These are phyloP conservation scores for Limnothrissa miodon DNA, from an alignment of 2,113 vertebrate genomes.

Conservation along the genomic window DNA sequence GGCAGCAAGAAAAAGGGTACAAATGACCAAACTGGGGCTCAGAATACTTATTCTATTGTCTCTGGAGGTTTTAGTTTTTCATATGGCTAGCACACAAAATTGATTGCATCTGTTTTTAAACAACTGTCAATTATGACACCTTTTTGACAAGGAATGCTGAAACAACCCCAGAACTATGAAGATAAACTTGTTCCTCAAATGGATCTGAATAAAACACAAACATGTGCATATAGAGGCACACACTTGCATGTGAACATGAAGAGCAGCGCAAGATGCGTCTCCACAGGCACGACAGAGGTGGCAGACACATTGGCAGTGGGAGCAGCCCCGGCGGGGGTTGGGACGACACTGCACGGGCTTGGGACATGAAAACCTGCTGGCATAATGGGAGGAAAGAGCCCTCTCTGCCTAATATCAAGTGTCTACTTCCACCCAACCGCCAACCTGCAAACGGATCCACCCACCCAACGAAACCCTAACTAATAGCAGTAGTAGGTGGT, in stretches of 20 bases:
- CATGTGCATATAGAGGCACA: not conserved
- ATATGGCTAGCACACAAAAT: too few relatives aligned
- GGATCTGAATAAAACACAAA: too few relatives aligned
- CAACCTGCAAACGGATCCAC: not conserved
- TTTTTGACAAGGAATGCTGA: too few relatives aligned
- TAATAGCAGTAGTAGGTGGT: not conserved
- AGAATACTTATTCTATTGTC: too few relatives aligned
- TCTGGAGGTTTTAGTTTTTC: too few relatives aligned
- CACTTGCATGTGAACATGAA: not conserved
- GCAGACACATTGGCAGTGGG: not conserved
- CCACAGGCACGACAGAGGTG: not conserved
- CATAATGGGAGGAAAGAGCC: not conserved
- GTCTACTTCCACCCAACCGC: not conserved
- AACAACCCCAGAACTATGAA: too few relatives aligned
- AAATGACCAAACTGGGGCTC: too few relatives aligned
- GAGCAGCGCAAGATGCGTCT: not conserved
- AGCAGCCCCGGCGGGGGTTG: not conserved
- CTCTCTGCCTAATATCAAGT: not conserved
- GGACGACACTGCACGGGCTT: not conserved
- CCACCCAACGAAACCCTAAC: not conserved
- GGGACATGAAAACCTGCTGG: not conserved
- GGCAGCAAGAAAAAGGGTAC: too few relatives aligned
- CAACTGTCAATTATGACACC: too few relatives aligned
- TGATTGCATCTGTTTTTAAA: too few relatives aligned
- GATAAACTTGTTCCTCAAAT: too few relatives aligned